These are phyloP conservation scores for Sylvietta virens DNA, from an alignment of 2,113 vertebrate genomes.

Conservation along the genomic window DNA sequence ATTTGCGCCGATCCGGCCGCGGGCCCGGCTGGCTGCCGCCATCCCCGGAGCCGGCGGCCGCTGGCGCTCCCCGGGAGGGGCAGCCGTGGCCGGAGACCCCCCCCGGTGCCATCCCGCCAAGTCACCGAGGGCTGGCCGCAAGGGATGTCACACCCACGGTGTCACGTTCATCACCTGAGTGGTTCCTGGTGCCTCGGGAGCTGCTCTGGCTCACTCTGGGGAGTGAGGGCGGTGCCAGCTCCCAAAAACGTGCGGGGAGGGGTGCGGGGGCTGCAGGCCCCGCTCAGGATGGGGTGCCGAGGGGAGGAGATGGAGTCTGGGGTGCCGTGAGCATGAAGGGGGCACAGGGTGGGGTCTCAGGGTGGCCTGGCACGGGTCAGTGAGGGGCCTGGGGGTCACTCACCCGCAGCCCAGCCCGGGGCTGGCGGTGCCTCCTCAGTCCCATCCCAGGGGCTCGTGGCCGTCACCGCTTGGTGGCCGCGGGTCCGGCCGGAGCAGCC, in stretches of 20 bases:
- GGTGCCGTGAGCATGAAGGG: rapidly evolving
- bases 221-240: background rate
- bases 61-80: background rate
- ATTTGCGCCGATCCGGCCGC: background rate
- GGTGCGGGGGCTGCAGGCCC: background rate
- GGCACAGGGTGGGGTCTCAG: background rate
- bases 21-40: background rate
- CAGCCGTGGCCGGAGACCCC: rapidly evolving
- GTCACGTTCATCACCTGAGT: rapidly evolving
- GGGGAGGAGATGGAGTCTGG: rapidly evolving
- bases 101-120: rapidly evolving
- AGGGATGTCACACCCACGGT: rapidly evolving
- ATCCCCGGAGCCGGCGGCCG: background rate
- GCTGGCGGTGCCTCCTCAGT: background rate
- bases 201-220: background rate
- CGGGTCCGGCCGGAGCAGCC: background rate
- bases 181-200: background rate
- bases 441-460: background rate
- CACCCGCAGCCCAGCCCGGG: rapidly evolving
- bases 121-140: background rate
- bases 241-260: rapidly evolving
- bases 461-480: rapidly evolving
- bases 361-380: background rate
- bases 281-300: rapidly evolving
- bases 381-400: rapidly evolving